Base-by-base conservation (phyloP, 2,888 invertebrate genomes). In the Cerceris rybyensis region DNA sequence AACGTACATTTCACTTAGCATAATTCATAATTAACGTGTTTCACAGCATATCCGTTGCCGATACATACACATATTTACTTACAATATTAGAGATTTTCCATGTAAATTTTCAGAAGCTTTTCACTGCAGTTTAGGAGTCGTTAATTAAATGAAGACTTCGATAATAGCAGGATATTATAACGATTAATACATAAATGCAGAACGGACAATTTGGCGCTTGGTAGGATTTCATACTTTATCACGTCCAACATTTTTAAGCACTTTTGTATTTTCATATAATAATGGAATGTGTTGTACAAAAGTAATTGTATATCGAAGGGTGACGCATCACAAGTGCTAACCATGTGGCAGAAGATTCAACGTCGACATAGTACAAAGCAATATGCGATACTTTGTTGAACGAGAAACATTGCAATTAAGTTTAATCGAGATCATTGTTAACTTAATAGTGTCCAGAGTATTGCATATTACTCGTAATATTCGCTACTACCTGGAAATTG, bases 231-330 rank as follows among this genome's bases (percentile, higher is more conserved):
- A 11, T 81, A 81, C 65, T 63, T 43, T 77, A 75, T 70, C 59
- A 80, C 75, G 77, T 81, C 78, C 75, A 81, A 41, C 63, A 54
- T 70, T 78, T 80, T 80, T 81, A 81, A 70, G 64, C 72, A 79
- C 65, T 79, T 87, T 87, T 75, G 66, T 86, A 84, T 79, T 86
- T 82, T 84, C 78, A 66, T 28, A 28, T 81, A 82, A 74, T 49
- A 66, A 41, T 78, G 70, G 68, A 61, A 66, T 70, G 74, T 76
- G 79, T 82, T 82, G 83, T 84, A 86, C 82, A 84, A 84, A 81
- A 58, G 50, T 70, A 16, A 17, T 63, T n/a, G 11, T 58, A 69
- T 69, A 65, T 66, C 60, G 57, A 69, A 55, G 63, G 58, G 41
- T 60, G 60, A 67, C 57, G 76, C 76, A 78, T 64, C 66, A 70